Percentiles rank a stretch among this genome's conserved stretches.
These are phyloP conservation scores for Apotomis capreana DNA, from an alignment of 2,888 invertebrate species.

Conservation along the genomic window DNA sequence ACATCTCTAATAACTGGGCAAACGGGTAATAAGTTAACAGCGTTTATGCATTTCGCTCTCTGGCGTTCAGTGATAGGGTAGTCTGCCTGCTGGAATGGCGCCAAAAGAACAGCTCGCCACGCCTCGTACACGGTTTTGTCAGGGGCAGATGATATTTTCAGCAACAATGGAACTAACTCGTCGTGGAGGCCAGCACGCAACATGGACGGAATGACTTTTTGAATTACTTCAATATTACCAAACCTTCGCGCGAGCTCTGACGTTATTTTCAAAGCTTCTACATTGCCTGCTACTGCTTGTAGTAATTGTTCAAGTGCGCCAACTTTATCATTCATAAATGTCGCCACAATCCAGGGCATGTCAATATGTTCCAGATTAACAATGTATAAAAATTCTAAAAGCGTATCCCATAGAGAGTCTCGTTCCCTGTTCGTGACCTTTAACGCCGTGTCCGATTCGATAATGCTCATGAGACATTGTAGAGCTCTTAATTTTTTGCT, in stretches of 20 bases:
- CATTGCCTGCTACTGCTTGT: slow-evolving; percentile 63
- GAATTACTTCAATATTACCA: slow-evolving; percentile 62
- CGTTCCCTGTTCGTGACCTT: slow-evolving; percentile 75
- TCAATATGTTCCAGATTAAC: slow-evolving; percentile 74
- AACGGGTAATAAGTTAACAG: slow-evolving; percentile 73
- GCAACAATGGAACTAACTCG: slow-evolving; percentile 71
- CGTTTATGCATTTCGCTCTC: slow-evolving; percentile 71
- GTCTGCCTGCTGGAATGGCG: slow-evolving; percentile 77
- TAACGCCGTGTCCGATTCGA: slow-evolving; percentile 73
- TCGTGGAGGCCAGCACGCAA: slow-evolving; percentile 66
- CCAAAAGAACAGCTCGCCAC: slow-evolving; percentile 73
- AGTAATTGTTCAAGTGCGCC: slow-evolving; percentile 71
- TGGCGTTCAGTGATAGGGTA: slow-evolving; percentile 78
- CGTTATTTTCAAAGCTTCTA: slow-evolving; percentile 67
- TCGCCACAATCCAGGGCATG: slow-evolving; percentile 76
- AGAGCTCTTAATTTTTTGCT: slow-evolving; percentile 76
- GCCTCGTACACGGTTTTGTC: slow-evolving; percentile 68
- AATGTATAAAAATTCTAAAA: slow-evolving; percentile 71
- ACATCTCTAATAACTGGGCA: slow-evolving; percentile 76
- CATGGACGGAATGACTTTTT: slow-evolving; percentile 63
- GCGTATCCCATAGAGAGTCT: slow-evolving; percentile 70
- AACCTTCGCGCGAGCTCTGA: slow-evolving; percentile 66
- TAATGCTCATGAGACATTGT: slow-evolving; percentile 77
- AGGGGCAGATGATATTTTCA: slow-evolving; percentile 64
- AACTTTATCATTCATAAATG: slow-evolving; percentile 72